phyloP scores from a whole-genome alignment of 2,113 vertebrate genomes.

The Pantherophis guttatus region DNA sequence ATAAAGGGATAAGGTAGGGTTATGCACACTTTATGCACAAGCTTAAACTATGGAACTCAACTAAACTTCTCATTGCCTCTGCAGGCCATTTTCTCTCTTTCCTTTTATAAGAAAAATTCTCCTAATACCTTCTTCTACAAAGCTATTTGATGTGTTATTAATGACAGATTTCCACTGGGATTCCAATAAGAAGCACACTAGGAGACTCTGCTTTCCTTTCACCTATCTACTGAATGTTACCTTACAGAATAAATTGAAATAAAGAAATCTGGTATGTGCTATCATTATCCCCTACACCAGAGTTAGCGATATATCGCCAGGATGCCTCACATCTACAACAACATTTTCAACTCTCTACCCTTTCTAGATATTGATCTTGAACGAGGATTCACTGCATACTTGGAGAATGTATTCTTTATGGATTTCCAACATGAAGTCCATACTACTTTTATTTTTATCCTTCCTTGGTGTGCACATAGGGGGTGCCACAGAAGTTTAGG shows the following conservation, averaged over 20 bases:
- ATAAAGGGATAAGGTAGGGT: not conserved
- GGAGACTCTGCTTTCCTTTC: not conserved
- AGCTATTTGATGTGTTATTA: not conserved
- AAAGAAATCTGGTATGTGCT: not conserved
- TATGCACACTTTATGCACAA: not conserved
- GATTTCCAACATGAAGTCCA: not conserved
- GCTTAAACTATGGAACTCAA: not conserved
- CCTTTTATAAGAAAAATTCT: not conserved
- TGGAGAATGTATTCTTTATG: not conserved
- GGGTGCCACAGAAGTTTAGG: not conserved
- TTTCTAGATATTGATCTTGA: not conserved
- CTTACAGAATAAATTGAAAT: not conserved
- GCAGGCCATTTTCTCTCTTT: not conserved
- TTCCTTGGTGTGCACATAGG: not conserved
- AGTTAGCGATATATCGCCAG: not conserved
- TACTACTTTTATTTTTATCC: not conserved
- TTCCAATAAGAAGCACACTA: not conserved
- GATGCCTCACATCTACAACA: not conserved
- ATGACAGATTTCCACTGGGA: not conserved
- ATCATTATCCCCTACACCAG: not conserved
- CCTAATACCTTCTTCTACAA: constrained; percentile 4
- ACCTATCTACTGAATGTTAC: not conserved
- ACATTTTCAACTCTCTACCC: not conserved
- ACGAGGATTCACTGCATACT: not conserved
- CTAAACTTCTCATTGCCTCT: not conserved